Conservation (phyloP, 2,888 invertebrate species). For the Cerastoderma edule region DNA sequence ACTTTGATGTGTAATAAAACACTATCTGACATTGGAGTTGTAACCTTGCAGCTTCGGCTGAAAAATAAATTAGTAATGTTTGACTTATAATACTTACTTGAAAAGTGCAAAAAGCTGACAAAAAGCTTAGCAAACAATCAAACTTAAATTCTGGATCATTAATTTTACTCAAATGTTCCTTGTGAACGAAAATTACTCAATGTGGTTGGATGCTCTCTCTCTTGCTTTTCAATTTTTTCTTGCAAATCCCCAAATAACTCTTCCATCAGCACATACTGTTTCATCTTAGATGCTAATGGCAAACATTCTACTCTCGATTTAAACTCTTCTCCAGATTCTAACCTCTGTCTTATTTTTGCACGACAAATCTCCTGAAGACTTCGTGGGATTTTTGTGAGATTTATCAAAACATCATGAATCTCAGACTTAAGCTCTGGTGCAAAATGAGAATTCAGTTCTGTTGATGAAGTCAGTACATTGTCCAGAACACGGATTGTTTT, state of each 20-base stretch:
- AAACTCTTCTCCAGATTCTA: constrained; percentile 68
- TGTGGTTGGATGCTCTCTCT: constrained; percentile 41
- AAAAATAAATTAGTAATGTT: no score
- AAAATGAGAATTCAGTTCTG: constrained; percentile 71
- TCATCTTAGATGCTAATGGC: constrained; percentile 75
- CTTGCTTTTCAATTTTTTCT: constrained; percentile 35
- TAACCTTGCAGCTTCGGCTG: no score
- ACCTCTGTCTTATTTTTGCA: constrained; percentile 65
- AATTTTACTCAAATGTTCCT: not conserved
- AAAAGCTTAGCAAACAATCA: no score
- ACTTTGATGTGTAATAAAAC: no score
- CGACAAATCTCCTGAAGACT: constrained; percentile 77
- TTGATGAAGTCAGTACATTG: constrained; percentile 72
- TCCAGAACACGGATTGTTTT: constrained; percentile 68
- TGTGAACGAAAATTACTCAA: constrained; percentile 47
- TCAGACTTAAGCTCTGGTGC: constrained; percentile 65
- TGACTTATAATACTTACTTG: no score
- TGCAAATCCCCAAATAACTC: constrained; percentile 65
- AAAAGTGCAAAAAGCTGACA: no score
- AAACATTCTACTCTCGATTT: constrained; percentile 73
- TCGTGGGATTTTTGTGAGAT: constrained; percentile 65
- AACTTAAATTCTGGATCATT: no score
- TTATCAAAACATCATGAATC: constrained; percentile 71
- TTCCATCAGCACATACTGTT: constrained; percentile 78
- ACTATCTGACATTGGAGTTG: no score